Percentiles rank a stretch among this genome's conserved stretches.
Conservation (phyloP, 2,113 vertebrate genomes). For the Pollachius pollachius region DNA sequence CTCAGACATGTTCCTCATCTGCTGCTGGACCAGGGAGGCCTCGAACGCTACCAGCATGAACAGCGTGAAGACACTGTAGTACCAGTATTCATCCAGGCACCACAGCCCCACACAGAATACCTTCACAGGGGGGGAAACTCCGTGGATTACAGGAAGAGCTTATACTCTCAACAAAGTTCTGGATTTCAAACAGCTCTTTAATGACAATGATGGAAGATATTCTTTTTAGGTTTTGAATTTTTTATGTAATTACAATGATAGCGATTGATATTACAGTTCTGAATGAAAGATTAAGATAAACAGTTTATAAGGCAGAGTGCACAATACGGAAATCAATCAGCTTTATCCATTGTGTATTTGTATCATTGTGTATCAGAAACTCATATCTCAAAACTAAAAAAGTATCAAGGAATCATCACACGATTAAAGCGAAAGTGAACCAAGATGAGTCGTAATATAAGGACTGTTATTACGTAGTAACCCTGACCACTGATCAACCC, state of each 20-base stretch:
- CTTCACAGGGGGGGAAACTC: conserved; percentile 51
- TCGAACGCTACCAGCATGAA: conserved; percentile 97
- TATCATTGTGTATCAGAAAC: no score
- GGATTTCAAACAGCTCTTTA: not conserved
- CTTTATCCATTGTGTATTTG: not conserved
- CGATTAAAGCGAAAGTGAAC: no score
- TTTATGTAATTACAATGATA: no score
- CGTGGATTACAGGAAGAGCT: not conserved
- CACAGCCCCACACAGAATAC: conserved; percentile 95
- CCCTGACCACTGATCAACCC: no score
- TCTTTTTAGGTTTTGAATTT: not conserved
- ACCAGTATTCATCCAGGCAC: conserved; percentile 98
- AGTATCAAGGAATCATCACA: no score
- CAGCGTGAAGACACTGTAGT: conserved; percentile 96
- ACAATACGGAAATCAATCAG: not conserved
- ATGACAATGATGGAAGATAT: not conserved
- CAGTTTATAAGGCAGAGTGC: no score
- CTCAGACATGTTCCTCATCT: conserved; percentile 94
- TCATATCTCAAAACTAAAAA: not conserved
- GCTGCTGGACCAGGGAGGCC: conserved; percentile 94
- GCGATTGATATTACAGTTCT: no score
- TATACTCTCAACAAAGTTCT: not conserved
- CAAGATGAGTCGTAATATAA: no score
- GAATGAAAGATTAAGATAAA: no score
- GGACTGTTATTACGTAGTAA: no score